Evolutionary conservation across 2,888 invertebrate species (phyloP), one percentile per base, ranked within the genome.

Genomic region (Conus canariensis): DNA sequence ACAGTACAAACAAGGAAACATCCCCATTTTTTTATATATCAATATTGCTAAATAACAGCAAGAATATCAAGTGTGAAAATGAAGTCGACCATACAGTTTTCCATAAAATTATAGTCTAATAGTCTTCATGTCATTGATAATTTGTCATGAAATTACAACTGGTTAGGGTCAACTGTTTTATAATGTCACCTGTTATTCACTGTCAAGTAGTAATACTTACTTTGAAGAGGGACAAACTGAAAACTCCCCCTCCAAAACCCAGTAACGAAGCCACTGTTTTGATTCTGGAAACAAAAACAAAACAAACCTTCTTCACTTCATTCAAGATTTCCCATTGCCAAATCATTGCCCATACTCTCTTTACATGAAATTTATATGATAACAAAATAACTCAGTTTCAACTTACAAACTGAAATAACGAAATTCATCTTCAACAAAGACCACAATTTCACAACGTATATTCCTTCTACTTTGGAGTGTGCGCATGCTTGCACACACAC

Each of bases 171-270:
- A 4, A 45, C 45, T 45, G 45, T 45, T 45, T 45, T 45, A 45
- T 45, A 88, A n/a, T 58, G 16, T 59, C 64, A 64, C 64, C 64
- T 64, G 10, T 45, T 7, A 14, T 64, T 64, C 64, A 64, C 12
- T 64, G 10, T 10, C 10, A 64, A 64, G 16, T 14, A 64, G 10
- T 4, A 64, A 14, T 1, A 83, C 70, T 85, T 74, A 89, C 89
- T 56, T 67, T 85, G 70, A 87, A 90, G n/a, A 90, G 16, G 25
- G 90, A 87, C 16, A 90, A 80, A 45, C 87, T 90, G 87, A 64
- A 89, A 22, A 59, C 22, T n/a, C 89, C 89, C 74, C 89, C 83
- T 89, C 89, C 89, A 85, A 89, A 70, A 14, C 89, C 89, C 19
- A 89, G 56, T 67, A 89, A 30, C 22, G 89, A 89, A 56, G 89